Base-by-base conservation (phyloP, 2,113 vertebrate species). In the Neofelis nebulosa region DNA sequence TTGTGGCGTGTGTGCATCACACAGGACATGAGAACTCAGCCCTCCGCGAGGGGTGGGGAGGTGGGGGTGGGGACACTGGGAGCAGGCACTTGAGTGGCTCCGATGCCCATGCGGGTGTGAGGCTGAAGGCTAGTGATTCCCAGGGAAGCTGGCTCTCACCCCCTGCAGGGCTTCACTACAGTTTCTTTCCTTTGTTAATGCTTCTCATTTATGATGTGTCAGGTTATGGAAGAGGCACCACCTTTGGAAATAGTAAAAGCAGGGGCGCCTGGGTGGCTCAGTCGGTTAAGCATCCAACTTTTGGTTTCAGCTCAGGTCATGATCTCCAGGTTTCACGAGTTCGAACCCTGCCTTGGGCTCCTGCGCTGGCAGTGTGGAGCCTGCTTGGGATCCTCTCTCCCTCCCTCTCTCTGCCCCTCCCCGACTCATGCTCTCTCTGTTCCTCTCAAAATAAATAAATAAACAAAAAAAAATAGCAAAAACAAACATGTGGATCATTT, bases 221-320 rank as follows among this genome's bases (percentile, higher is more conserved):
- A 78, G 50, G 33, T 63, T 36, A 25, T 3, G 12, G 38, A 0
- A 1, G 8, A 78, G 52, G 18, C 5, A 15, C 0, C 16, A 85
- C n/a, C 71, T 95, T 61, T 19, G 57, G 78, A 94, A 95, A 82
- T 1, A 84, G 48, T 36, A 21, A 96, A 96, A 66, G 25, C 8
- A 5, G 33, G 83, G 57, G 57, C 8, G 8, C 57, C 21, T 61
- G 57, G 57, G 57, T 61, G 57, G 57, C 57, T 61, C 7, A 8
- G 21, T 61, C 21, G 2, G 57, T 61, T 61, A 61, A 61, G 57
- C 21, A 7, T 61, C 57, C 57, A 23, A 18, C 57, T 61, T 21
- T 61, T 61, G 57, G 57, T 8, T 23, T 61, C 21, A 61, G 21
- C 57, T 61, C 57, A 61, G 57, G 57, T 61, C 57, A 61, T 61